Percentiles rank a stretch among this genome's conserved stretches.
These are phyloP conservation scores for Sceliomorpha sp. DNA, from an alignment of 2,888 invertebrate species.

Conservation along the genomic window DNA sequence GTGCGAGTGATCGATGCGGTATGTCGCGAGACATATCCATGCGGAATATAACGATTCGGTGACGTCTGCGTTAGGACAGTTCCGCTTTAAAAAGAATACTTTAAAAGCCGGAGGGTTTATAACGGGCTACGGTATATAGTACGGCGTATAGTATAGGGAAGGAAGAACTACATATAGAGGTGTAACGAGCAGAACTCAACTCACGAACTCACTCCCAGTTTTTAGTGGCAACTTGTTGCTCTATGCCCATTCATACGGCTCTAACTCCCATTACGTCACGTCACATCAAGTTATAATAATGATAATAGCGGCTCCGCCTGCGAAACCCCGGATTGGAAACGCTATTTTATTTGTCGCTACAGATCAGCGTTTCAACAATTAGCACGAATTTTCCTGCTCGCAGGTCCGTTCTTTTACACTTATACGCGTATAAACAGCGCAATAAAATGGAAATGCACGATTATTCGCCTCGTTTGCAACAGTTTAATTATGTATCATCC, in stretches of 20 bases:
- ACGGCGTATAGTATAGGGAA: conserved; percentile 77
- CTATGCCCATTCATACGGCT: conserved; percentile 80
- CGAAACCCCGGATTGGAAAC: conserved; percentile 53
- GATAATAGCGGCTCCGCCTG: conserved; percentile 71
- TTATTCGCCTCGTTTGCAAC: too few species aligned
- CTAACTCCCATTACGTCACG: conserved; percentile 81
- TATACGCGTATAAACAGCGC: too few species aligned
- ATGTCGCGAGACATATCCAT: conserved; percentile 54
- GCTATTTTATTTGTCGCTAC: conserved; percentile 50
- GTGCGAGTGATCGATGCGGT: conserved; percentile 63
- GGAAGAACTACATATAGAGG: conserved; percentile 80
- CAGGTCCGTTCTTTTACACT: conserved; percentile 10
- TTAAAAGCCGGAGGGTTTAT: conserved; percentile 80
- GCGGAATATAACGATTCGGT: conserved; percentile 70
- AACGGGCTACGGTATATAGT: conserved; percentile 76
- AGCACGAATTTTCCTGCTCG: conserved; percentile 45
- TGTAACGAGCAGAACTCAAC: conserved; percentile 81
- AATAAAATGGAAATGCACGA: too few species aligned
- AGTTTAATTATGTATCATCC: too few species aligned
- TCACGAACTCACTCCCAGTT: conserved; percentile 81
- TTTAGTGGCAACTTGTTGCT: conserved; percentile 81
- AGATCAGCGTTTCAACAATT: conserved; percentile 53
- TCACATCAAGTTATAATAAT: conserved; percentile 81
- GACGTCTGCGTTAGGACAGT: conserved; percentile 76
- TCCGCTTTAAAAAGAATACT: conserved; percentile 81